These are phyloP conservation scores for Philereme transversata DNA, from an alignment of 2,888 invertebrate genomes.

Conservation along the genomic window DNA sequence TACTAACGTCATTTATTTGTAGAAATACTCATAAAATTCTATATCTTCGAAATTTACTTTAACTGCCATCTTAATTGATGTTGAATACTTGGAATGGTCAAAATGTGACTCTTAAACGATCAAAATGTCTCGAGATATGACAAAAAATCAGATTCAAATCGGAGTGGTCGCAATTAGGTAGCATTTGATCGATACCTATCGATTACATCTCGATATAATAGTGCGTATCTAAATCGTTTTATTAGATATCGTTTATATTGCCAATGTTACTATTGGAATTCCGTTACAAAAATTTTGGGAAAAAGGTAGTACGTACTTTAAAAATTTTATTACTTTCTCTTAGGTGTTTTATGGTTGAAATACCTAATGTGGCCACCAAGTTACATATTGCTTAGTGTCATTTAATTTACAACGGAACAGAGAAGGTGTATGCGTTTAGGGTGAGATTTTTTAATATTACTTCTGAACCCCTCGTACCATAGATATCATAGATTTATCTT, in stretches of 20 bases:
- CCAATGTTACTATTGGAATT: constrained; percentile 7
- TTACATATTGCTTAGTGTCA: too few relatives aligned
- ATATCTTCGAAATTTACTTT: constrained; percentile 29
- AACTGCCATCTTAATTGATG: constrained; percentile 18
- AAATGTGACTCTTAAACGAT: constrained; percentile 31
- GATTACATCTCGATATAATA: constrained; percentile 39
- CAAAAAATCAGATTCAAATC: constrained; percentile 49
- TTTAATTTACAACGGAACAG: too few relatives aligned
- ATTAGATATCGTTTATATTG: constrained; percentile 32
- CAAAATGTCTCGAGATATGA: constrained; percentile 48
- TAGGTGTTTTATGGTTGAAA: too few relatives aligned
- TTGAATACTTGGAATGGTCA: constrained; percentile 8
- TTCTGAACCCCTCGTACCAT: too few relatives aligned
- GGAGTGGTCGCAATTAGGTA: constrained; percentile 64
- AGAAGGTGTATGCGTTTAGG: too few relatives aligned
- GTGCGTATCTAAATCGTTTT: constrained; percentile 41
- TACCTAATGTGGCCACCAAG: too few relatives aligned
- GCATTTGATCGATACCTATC: constrained; percentile 53
- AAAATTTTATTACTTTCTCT: too few relatives aligned
- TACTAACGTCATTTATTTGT: constrained; percentile 24
- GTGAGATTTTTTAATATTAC: too few relatives aligned
- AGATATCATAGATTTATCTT: too few relatives aligned
- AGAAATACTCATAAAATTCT: constrained; percentile 33
- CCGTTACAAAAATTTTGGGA: constrained; percentile 33
- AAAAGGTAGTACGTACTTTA: neutral